These are phyloP conservation scores for Dicrurus megarhynchus DNA, from an alignment of 2,113 vertebrate genomes.

Conservation along the genomic window DNA sequence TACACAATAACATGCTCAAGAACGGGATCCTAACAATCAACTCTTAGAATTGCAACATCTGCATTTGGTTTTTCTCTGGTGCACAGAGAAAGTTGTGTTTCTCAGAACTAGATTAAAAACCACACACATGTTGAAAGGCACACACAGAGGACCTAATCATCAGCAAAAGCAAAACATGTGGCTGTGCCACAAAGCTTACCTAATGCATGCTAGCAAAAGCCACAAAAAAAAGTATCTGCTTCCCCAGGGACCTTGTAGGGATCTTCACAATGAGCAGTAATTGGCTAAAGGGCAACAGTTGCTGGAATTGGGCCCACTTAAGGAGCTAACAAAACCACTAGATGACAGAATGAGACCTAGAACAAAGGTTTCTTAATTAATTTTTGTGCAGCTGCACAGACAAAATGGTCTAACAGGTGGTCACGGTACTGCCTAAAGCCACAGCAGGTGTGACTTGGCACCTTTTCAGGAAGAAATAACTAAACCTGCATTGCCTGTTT, in stretches of 20 bases:
- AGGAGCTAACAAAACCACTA: not conserved
- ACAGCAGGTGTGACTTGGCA: not conserved
- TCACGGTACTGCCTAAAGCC: not conserved
- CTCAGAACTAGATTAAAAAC: not conserved
- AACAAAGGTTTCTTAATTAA: not conserved
- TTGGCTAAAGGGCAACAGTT: not conserved
- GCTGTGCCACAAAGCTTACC: not conserved
- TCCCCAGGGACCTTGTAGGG: not conserved
- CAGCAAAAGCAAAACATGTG: not conserved
- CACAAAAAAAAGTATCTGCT: not conserved
- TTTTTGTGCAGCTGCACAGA: conserved; percentile 6
- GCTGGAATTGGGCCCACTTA: not conserved
- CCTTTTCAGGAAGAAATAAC: not conserved
- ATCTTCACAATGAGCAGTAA: not conserved
- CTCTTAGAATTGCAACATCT: not conserved
- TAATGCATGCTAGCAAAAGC: not conserved
- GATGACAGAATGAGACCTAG: not conserved
- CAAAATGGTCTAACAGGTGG: not conserved
- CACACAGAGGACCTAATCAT: not conserved
- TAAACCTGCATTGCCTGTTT: not conserved
- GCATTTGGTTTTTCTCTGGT: not conserved
- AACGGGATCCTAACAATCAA: not conserved
- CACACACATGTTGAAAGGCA: not conserved
- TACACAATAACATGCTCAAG: not conserved
- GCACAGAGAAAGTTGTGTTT: not conserved